These are phyloP conservation scores for Poecilus cupreus DNA, from an alignment of 2,888 invertebrate genomes.

Conservation along the genomic window DNA sequence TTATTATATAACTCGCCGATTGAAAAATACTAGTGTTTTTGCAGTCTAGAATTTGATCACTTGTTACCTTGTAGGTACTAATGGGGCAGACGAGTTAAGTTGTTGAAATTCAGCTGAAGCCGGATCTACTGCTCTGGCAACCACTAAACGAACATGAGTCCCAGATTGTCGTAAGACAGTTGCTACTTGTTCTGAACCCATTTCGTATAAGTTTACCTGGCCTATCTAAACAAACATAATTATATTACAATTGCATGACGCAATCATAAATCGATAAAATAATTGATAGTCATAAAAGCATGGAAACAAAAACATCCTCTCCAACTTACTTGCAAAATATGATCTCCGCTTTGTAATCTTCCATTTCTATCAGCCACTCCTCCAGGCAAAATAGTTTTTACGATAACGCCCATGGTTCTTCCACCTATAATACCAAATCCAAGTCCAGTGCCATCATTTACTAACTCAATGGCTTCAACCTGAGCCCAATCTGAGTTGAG, in stretches of 20 bases:
- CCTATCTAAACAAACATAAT: constrained; percentile 68
- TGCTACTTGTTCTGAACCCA: constrained; percentile 99
- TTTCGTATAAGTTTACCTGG: constrained; percentile 88
- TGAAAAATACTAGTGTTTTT: too few relatives aligned
- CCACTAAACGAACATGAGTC: constrained; percentile 94
- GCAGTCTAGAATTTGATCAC: too few relatives aligned
- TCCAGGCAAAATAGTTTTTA: constrained; percentile 97
- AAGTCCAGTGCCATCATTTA: constrained; percentile 97
- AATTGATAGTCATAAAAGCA: not conserved
- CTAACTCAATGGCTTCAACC: constrained; percentile 97
- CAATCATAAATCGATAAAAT: not conserved
- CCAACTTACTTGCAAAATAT: constrained; percentile 92
- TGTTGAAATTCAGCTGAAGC: constrained; percentile 77
- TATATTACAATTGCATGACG: too few relatives aligned
- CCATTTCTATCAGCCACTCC: constrained; percentile 98
- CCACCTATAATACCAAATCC: constrained; percentile 99
- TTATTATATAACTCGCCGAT: too few relatives aligned
- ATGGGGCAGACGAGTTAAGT: constrained; percentile 76
- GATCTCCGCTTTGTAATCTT: constrained; percentile 97
- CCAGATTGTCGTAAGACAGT: constrained; percentile 96
- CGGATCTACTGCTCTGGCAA: constrained; percentile 93
- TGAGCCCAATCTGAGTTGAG: constrained; percentile 95
- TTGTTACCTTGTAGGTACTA: constrained; percentile 78
- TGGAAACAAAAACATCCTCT: constrained; percentile 48
- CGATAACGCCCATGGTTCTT: constrained; percentile 98